phyloP scores from a whole-genome alignment of 2,113 vertebrate genomes.

The Rutilus rutilus region DNA sequence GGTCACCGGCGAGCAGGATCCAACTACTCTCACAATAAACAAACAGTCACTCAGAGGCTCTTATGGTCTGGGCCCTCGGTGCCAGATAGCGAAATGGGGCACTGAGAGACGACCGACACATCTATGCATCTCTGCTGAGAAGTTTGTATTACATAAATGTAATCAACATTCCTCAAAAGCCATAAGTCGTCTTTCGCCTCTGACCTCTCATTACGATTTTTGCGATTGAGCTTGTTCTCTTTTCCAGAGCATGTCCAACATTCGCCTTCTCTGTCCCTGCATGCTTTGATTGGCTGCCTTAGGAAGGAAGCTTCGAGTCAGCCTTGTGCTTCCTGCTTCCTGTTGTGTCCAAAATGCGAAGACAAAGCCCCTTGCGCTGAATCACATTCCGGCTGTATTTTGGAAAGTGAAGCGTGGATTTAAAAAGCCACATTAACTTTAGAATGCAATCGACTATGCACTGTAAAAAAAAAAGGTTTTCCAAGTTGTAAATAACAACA shows the following conservation, averaged over 20 bases:
- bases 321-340: constrained; percentile 78
- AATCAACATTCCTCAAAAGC: constrained; percentile 50
- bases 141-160: constrained; percentile 40
- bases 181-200: constrained; percentile 41
- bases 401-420: constrained; percentile 21
- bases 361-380: constrained; percentile 48
- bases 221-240: constrained; percentile 41
- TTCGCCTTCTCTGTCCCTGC: constrained; percentile 55
- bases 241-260: constrained; percentile 21
- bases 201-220: constrained; percentile 35
- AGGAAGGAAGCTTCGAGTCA: constrained; percentile 78
- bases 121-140: constrained; percentile 41
- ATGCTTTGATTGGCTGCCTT: constrained; percentile 75
- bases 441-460: not conserved
- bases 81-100: constrained; percentile 68
- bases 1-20: constrained; percentile 61
- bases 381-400: constrained; percentile 56
- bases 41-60: constrained; percentile 72
- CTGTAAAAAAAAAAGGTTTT: not conserved
- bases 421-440: not conserved
- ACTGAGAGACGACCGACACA: constrained; percentile 42
- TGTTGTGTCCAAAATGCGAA: constrained; percentile 77
- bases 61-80: constrained; percentile 68
- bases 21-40: constrained; percentile 75
- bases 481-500: not conserved